phyloP scores from a whole-genome alignment of 2,113 vertebrate genomes.

The Brachirus orientalis region DNA sequence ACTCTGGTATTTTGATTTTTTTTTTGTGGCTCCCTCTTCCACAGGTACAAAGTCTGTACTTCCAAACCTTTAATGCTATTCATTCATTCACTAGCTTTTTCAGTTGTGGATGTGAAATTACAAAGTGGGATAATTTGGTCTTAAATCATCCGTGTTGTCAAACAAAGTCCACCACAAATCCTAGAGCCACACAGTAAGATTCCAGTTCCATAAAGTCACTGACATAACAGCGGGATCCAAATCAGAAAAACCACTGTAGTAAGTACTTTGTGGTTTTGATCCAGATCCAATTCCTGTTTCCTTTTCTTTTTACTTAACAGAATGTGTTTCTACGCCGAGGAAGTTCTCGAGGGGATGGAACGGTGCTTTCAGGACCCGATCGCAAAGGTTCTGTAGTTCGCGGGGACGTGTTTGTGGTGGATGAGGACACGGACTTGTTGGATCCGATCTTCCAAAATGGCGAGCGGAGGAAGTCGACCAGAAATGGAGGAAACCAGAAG shows the following conservation, averaged over 20 bases:
- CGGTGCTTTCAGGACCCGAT: constrained; percentile 56
- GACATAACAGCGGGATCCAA: constrained; percentile 7
- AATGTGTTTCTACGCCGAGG: constrained; percentile 44
- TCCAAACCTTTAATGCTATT: background rate
- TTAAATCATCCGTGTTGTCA: background rate
- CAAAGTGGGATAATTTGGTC: background rate
- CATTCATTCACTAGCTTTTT: background rate
- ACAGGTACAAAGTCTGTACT: background rate
- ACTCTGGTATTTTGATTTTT: background rate
- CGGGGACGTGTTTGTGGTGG: constrained; percentile 78
- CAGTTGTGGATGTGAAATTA: background rate
- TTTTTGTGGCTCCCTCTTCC: background rate
- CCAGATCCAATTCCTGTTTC: constrained; percentile 7
- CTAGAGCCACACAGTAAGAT: background rate
- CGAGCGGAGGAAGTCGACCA: constrained; percentile 50
- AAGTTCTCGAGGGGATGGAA: constrained; percentile 74
- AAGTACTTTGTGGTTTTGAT: background rate
- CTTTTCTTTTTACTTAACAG: constrained; percentile 34
- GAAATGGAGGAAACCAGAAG: constrained; percentile 61
- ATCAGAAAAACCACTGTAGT: background rate
- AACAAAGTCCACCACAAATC: background rate
- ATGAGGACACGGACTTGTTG: constrained; percentile 80
- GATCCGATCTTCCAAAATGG: constrained; percentile 66
- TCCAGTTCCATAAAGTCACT: background rate
- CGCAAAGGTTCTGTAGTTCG: constrained; percentile 59